Percentiles rank a stretch among this genome's conserved stretches.
These are phyloP conservation scores for Carollia perspicillata DNA, from an alignment of 2,113 vertebrate genomes.

Conservation along the genomic window DNA sequence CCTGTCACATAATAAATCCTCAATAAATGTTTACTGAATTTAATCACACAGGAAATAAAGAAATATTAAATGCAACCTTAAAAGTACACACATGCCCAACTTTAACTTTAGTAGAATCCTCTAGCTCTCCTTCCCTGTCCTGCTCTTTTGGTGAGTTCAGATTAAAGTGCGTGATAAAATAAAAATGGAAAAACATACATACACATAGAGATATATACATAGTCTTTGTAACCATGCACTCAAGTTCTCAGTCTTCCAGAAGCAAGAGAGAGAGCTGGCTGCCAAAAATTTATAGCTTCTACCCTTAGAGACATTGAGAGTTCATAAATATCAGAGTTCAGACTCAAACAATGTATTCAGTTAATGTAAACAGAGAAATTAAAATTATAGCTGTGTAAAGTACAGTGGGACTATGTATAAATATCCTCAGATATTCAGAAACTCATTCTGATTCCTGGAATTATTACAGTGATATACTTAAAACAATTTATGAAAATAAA, in stretches of 20 bases:
- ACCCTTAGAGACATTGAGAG: not conserved
- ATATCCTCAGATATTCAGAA: not conserved
- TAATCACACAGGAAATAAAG: not conserved
- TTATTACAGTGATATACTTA: not conserved
- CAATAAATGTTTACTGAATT: not conserved
- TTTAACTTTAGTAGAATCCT: not conserved
- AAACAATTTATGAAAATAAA: not conserved
- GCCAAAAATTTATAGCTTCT: not conserved
- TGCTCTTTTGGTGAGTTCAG: not conserved
- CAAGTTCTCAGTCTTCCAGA: not conserved
- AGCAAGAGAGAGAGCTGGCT: not conserved
- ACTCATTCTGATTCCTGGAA: not conserved
- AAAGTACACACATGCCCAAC: not conserved
- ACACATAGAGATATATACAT: not conserved
- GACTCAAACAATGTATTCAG: not conserved
- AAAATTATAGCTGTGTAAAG: not conserved
- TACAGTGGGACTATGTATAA: not conserved
- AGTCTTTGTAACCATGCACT: not conserved
- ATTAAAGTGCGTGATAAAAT: not conserved
- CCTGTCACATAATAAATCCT: not conserved
- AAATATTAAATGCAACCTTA: not conserved
- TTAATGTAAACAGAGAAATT: not conserved
- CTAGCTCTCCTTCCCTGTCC: too few species aligned
- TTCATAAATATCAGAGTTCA: not conserved
- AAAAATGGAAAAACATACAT: not conserved